These are phyloP conservation scores for Plestiodon gilberti DNA, from an alignment of 2,113 vertebrate species.

Conservation along the genomic window DNA sequence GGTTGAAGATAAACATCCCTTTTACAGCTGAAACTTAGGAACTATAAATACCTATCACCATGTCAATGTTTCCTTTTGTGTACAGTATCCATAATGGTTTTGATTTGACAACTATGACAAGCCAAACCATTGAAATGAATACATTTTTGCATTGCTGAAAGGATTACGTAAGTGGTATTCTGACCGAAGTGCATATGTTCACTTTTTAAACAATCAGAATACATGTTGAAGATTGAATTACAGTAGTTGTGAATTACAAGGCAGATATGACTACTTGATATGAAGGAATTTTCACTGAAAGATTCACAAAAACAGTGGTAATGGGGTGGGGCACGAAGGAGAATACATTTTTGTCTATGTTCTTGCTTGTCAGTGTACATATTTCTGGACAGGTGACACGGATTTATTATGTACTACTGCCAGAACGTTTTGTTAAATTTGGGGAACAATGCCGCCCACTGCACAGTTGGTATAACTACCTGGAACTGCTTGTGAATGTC, in stretches of 20 bases:
- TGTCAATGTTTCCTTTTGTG: constrained; percentile 8
- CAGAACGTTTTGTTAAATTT: constrained; percentile 19
- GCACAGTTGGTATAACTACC: constrained; percentile 14
- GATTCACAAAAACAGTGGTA: constrained; percentile 41
- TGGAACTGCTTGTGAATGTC: constrained; percentile 19
- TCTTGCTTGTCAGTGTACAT: constrained; percentile 45
- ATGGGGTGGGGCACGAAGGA: not conserved
- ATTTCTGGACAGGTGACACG: constrained; percentile 41
- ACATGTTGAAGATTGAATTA: constrained; percentile 38
- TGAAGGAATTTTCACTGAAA: constrained; percentile 19
- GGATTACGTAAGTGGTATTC: constrained; percentile 15
- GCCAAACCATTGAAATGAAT: not conserved
- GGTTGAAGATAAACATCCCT: constrained; percentile 17
- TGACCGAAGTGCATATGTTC: constrained; percentile 33
- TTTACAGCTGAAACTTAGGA: constrained; percentile 35
- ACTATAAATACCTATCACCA: not conserved
- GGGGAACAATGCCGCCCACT: constrained; percentile 20
- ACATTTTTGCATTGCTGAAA: constrained; percentile 33
- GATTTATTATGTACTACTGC: constrained; percentile 54
- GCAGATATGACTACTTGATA: not conserved
- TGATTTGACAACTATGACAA: constrained; percentile 48
- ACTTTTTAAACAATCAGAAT: constrained; percentile 42
- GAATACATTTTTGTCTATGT: constrained; percentile 28
- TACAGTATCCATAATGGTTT: constrained; percentile 9
- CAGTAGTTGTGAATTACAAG: constrained; percentile 43